Conservation (phyloP, 2,888 invertebrate genomes). For the Acanthosepion lycidas region DNA sequence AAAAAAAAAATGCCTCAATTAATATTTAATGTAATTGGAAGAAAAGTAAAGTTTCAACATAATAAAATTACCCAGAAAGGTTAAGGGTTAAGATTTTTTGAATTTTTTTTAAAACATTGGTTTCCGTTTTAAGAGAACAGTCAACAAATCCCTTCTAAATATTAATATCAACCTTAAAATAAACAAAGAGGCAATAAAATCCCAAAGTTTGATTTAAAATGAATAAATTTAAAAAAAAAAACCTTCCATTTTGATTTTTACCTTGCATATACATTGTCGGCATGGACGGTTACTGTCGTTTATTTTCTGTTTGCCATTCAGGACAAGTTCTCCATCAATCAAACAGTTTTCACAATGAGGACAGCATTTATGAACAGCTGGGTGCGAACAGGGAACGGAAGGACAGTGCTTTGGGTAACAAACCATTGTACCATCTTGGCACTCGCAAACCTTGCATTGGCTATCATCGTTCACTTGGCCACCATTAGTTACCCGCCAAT, state of each 20-base stretch:
- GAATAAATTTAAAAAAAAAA: not conserved
- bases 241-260: slow-evolving; percentile 49
- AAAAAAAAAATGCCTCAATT: no score
- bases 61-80: no score
- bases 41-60: no score
- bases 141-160: no score
- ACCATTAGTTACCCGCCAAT: slow-evolving; percentile 54
- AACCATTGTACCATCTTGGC: slow-evolving; percentile 54
- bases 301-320: slow-evolving; percentile 55
- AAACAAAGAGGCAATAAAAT: no score
- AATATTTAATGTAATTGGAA: no score
- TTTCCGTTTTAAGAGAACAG: no score
- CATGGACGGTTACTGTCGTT: slow-evolving; percentile 55
- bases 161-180: no score
- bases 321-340: slow-evolving; percentile 54
- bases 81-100: no score
- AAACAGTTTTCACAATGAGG: slow-evolving; percentile 62
- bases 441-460: slow-evolving; percentile 52
- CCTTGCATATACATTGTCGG: slow-evolving; percentile 61
- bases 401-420: slow-evolving; percentile 59
- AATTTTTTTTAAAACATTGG: no score
- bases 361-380: slow-evolving; percentile 61
- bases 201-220: no score
- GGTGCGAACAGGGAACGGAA: slow-evolving; percentile 57
- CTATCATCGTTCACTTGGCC: slow-evolving; percentile 53